Conservation (phyloP, 2,888 invertebrate genomes). For the Drosophila hawaiiensis region DNA sequence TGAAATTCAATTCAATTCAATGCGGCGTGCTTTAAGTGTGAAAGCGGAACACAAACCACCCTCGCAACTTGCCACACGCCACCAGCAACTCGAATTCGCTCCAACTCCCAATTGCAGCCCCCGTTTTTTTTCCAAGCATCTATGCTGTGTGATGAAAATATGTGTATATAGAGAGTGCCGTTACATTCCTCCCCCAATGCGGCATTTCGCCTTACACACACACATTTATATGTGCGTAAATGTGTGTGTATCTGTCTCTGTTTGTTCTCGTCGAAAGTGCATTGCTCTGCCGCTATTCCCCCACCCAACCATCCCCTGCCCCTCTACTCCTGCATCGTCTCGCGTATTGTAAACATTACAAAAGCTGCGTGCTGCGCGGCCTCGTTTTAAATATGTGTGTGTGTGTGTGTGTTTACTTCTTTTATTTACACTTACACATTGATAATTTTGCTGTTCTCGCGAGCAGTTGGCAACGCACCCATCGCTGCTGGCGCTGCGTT, state of each 20-base stretch:
- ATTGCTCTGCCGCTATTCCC: slow-evolving; percentile 61
- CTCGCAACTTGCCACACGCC: slow-evolving; percentile 38
- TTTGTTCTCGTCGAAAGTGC: slow-evolving; percentile 66
- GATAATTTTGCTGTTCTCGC: slow-evolving; percentile 44
- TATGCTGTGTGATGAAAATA: slow-evolving; percentile 48
- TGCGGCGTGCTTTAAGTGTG: slow-evolving; percentile 67
- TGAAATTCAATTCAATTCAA: slow-evolving; percentile 55
- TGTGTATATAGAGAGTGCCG: slow-evolving; percentile 54
- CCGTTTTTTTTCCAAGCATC: slow-evolving; percentile 44
- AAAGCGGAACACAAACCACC: slow-evolving; percentile 72
- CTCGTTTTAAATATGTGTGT: slow-evolving; percentile 59
- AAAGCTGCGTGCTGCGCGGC: slow-evolving; percentile 72
- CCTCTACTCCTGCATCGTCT: slow-evolving; percentile 21
- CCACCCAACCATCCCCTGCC: neutral
- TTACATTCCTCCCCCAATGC: slow-evolving; percentile 71
- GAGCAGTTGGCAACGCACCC: slow-evolving; percentile 68
- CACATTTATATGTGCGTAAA: slow-evolving; percentile 8
- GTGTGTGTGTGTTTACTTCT: slow-evolving; percentile 46
- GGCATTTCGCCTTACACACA: slow-evolving; percentile 58
- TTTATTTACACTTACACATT: slow-evolving; percentile 61
- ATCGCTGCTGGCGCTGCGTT: slow-evolving; percentile 52
- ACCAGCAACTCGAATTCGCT: slow-evolving; percentile 28
- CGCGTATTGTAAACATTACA: slow-evolving; percentile 71
- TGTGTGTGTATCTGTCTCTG: slow-evolving; percentile 59
- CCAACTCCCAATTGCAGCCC: slow-evolving; percentile 41